Evolutionary conservation across 2,888 invertebrate species (phyloP).

Genomic region (Himalopsyche anomala): DNA sequence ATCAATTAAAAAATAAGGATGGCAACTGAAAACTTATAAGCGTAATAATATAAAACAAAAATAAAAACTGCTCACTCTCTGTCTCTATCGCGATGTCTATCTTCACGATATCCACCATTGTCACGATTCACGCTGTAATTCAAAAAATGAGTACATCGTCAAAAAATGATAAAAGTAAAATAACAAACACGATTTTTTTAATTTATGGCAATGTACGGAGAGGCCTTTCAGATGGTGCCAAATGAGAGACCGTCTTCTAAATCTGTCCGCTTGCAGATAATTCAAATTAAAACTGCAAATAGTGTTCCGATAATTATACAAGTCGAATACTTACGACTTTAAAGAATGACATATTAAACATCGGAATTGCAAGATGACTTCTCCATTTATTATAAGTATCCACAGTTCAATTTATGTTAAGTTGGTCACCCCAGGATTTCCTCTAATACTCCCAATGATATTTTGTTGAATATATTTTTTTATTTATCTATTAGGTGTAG

Average conservation of each 20-base stretch:
- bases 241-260: conserved; percentile 61
- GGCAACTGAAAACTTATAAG: neutral
- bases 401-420: no score
- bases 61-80: conserved; percentile 77
- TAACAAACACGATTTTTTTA: neutral
- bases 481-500: no score
- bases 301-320: neutral
- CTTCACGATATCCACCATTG: conserved; percentile 76
- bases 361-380: conserved; percentile 8
- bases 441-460: no score
- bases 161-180: neutral
- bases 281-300: conserved; percentile 43
- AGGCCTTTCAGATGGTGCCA: conserved; percentile 68
- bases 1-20: neutral
- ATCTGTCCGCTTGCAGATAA: conserved; percentile 50
- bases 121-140: conserved; percentile 72
- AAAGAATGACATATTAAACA: conserved; percentile 18
- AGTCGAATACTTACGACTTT: neutral
- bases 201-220: conserved; percentile 66
- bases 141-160: conserved; percentile 48
- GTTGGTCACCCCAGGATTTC: no score
- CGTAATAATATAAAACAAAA: neutral
- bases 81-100: conserved; percentile 70
- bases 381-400: neutral
- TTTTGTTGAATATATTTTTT: no score